phyloP scores from a whole-genome alignment of 2,797 vertebrate species.

The Sandelia bainsii region DNA sequence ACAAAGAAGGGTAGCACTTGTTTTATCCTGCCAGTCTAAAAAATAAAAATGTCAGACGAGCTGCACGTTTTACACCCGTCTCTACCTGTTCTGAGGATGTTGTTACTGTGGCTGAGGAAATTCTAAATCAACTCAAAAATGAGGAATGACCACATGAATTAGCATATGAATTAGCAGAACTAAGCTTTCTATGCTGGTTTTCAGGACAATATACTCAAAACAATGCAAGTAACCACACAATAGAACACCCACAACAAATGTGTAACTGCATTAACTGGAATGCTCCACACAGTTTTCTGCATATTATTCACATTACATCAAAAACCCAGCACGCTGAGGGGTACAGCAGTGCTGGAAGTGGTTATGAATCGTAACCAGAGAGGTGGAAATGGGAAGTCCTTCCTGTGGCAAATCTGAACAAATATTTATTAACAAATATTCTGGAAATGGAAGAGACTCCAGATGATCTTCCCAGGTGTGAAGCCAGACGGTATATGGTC shows the following conservation, averaged over 20 bases:
- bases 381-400: conserved; percentile 61
- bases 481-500: conserved; percentile 53
- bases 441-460: conserved; percentile 58
- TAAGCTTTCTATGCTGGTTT: conserved; percentile 78
- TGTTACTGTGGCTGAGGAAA: conserved; percentile 55
- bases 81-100: conserved; percentile 33
- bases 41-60: conserved; percentile 2
- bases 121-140: conserved; percentile 47
- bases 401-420: conserved; percentile 71
- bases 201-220: conserved; percentile 75
- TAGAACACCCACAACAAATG: conserved; percentile 74
- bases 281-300: conserved; percentile 76
- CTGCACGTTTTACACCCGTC: conserved; percentile 33
- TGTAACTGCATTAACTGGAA: conserved; percentile 77
- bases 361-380: conserved; percentile 72
- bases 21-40: conserved; percentile 21
- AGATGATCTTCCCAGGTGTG: conserved; percentile 63
- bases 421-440: conserved; percentile 64
- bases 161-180: conserved; percentile 66
- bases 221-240: conserved; percentile 75
- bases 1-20: background rate
- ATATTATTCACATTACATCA: conserved; percentile 80
- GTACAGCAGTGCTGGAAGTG: conserved; percentile 65
- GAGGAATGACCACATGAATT: conserved; percentile 67
- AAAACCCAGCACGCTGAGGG: conserved; percentile 68